Evolutionary conservation across 1,140 invertebrate genomes (phyloP).

Genomic region (Tetragonula clypearis): DNA sequence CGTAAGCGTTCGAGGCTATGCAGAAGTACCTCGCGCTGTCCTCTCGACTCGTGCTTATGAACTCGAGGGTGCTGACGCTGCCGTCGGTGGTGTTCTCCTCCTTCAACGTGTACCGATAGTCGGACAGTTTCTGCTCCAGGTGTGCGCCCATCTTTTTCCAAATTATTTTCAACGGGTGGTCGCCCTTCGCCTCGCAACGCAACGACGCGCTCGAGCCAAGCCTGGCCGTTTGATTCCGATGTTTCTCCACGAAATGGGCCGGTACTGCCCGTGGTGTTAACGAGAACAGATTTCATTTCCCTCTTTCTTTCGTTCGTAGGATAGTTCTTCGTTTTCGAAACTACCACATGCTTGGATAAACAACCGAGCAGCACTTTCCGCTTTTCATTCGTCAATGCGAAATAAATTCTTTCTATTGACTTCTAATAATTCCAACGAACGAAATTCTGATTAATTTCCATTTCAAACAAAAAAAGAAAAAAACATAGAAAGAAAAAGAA

Average conservation of each 20-base stretch:
- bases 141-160: conserved; percentile 85
- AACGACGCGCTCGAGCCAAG: conserved; percentile 89
- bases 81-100: conserved; percentile 83
- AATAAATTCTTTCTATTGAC: no score
- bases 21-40: conserved; percentile 96
- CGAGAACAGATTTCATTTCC: neutral
- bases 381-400: no score
- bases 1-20: conserved; percentile 93
- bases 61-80: conserved; percentile 91
- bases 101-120: conserved; percentile 79
- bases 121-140: conserved; percentile 75
- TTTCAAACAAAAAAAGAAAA: neutral
- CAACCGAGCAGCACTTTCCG: neutral
- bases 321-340: neutral
- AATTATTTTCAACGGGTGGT: conserved; percentile 92
- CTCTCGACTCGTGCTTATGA: conserved; percentile 91
- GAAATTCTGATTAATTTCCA: no score
- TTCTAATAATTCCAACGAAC: no score
- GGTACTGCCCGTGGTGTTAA: conserved; percentile 84
- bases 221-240: conserved; percentile 84
- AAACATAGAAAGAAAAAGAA: neutral
- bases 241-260: conserved; percentile 87
- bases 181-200: conserved; percentile 93
- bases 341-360: neutral
- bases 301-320: neutral